Conservation (phyloP, 2,113 vertebrate genomes). For the Microcebus jonahi region DNA sequence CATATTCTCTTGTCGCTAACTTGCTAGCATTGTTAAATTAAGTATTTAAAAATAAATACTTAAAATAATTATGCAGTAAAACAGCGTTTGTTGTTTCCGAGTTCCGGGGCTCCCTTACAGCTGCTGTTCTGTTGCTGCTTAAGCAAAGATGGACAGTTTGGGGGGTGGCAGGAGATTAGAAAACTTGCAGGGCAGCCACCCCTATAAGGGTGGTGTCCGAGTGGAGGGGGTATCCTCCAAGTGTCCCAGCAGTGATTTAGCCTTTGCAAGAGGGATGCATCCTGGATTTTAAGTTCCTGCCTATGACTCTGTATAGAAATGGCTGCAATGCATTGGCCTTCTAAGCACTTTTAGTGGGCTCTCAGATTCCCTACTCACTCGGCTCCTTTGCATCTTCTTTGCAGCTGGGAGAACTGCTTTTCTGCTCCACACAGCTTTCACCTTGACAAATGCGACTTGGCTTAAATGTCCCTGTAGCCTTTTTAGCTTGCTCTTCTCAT, state of each 20-base stretch:
- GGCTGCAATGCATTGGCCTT: conserved; percentile 40
- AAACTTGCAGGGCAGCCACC: not conserved
- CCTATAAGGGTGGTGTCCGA: not conserved
- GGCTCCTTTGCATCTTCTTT: conserved; percentile 74
- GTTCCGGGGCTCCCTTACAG: not conserved
- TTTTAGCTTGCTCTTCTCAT: conserved; percentile 79
- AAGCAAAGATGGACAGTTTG: not conserved
- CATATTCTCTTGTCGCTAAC: conserved; percentile 23
- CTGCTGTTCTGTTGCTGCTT: not conserved
- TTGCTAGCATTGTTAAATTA: not conserved
- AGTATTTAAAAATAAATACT: not conserved
- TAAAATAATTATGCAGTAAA: not conserved
- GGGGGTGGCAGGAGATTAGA: fast-evolving
- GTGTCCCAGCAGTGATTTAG: not conserved
- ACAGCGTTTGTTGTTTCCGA: not conserved
- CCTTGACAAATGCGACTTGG: conserved; percentile 78
- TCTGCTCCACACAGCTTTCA: conserved; percentile 77
- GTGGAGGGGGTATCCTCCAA: not conserved
- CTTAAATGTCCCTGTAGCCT: conserved; percentile 77
- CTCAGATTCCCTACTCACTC: conserved; percentile 79
- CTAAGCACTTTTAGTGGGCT: conserved; percentile 78
- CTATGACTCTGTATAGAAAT: not conserved
- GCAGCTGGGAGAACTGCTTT: conserved; percentile 74
- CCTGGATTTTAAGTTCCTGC: not conserved
- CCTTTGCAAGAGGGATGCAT: not conserved